phyloP scores from a whole-genome alignment of 2,797 vertebrate species.

The Coluber constrictor region DNA sequence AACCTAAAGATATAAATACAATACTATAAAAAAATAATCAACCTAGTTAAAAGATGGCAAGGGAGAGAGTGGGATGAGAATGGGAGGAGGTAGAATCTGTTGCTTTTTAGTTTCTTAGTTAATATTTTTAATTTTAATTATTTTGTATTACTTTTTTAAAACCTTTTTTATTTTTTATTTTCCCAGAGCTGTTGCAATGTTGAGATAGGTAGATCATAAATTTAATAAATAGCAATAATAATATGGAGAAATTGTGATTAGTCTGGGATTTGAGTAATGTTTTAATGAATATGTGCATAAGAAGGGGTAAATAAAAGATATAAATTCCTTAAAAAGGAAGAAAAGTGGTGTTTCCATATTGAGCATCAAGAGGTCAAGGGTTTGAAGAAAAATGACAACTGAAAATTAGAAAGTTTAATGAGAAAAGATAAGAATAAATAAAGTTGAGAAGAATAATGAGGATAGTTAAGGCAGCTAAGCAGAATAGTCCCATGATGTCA shows the following conservation, averaged over 20 bases:
- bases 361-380: neutral
- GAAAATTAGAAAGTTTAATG: neutral
- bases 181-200: neutral
- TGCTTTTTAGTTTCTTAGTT: neutral
- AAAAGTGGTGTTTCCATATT: neutral
- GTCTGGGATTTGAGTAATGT: neutral
- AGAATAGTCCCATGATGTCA: neutral
- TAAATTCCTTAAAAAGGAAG: neutral
- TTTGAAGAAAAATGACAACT: neutral
- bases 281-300: neutral
- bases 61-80: too few species aligned
- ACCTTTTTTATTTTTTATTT: neutral
- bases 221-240: neutral
- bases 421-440: neutral
- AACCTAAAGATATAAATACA: neutral
- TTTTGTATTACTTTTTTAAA: neutral
- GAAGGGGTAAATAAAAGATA: neutral
- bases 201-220: neutral
- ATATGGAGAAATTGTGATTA: neutral
- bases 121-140: neutral
- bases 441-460: neutral
- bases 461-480: neutral
- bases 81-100: too few species aligned
- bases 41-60: neutral
- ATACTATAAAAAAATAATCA: neutral